phyloP scores from a whole-genome alignment of 2,888 invertebrate species.

The Erpobdella octoculata region DNA sequence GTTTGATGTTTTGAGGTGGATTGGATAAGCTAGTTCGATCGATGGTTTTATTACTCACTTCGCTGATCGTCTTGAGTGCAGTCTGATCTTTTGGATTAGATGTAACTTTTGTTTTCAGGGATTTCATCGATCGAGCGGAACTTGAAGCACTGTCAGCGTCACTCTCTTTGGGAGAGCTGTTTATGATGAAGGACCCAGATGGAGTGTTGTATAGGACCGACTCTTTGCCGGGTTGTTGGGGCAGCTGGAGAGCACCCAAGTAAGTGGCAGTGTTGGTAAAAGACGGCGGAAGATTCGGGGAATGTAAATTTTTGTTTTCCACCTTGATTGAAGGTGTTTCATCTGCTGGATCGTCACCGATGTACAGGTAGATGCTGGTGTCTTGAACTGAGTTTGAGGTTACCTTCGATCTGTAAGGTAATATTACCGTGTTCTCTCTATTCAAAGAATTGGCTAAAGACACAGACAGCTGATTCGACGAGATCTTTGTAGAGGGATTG shows the following conservation, averaged over 20 bases:
- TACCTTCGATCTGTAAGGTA: neutral
- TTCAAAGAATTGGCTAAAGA: too few species aligned
- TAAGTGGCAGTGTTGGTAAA: neutral
- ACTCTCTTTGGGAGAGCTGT: neutral
- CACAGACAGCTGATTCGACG: too few species aligned
- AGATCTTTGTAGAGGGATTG: neutral
- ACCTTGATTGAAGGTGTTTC: neutral
- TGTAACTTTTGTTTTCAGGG: too few species aligned
- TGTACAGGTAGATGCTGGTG: neutral
- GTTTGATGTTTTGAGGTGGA: slow-evolving; percentile 17
- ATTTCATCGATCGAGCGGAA: neutral
- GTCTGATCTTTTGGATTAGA: neutral
- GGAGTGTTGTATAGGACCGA: neutral
- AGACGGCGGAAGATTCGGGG: neutral
- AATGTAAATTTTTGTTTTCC: too few species aligned
- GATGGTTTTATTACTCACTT: neutral
- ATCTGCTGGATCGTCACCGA: neutral
- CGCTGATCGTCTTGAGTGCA: neutral
- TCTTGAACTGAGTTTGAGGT: neutral
- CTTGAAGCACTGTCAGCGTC: neutral
- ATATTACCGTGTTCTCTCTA: too few species aligned
- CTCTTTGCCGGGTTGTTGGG: neutral
- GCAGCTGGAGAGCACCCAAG: neutral
- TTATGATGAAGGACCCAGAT: neutral
- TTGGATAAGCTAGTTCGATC: neutral